Evolutionary conservation across 2,113 vertebrate species (phyloP).

Genomic region (Pelecanoides urinatrix): DNA sequence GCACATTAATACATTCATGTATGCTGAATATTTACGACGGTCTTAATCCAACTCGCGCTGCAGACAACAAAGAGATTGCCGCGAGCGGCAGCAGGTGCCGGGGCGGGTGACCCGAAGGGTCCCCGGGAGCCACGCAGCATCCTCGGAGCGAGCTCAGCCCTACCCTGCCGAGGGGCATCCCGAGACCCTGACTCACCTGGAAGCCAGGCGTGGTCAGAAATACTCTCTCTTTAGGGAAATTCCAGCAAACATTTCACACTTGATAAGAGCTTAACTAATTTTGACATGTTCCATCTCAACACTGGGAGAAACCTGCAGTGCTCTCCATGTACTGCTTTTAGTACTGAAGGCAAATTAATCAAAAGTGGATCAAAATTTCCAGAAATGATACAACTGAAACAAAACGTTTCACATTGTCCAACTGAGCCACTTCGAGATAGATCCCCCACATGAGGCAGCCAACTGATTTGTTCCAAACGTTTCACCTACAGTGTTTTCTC

Average conservation of each 20-base stretch:
- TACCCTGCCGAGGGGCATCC: background rate
- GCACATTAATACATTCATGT: accelerated
- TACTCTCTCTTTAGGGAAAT: background rate
- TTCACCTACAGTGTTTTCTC: background rate
- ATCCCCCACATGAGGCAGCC: background rate
- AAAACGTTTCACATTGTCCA: background rate
- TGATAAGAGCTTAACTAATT: background rate
- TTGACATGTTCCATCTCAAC: background rate
- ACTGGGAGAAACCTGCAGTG: background rate
- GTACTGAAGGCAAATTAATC: background rate
- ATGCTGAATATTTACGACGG: background rate
- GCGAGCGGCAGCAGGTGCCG: accelerated
- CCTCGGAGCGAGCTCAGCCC: background rate
- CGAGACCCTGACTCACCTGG: accelerated
- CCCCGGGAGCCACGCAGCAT: background rate
- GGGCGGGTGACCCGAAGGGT: accelerated
- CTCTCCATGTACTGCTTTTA: background rate
- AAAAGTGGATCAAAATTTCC: background rate
- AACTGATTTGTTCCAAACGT: background rate
- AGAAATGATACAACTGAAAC: background rate
- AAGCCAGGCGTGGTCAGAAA: background rate
- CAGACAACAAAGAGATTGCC: background rate
- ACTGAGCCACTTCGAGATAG: background rate
- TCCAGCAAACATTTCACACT: background rate
- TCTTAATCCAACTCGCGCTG: background rate